Percentiles rank a stretch among this genome's conserved stretches.
Evolutionary conservation across 2,797 vertebrate genomes (phyloP).

Genomic region (Acipenser transmontanus): DNA sequence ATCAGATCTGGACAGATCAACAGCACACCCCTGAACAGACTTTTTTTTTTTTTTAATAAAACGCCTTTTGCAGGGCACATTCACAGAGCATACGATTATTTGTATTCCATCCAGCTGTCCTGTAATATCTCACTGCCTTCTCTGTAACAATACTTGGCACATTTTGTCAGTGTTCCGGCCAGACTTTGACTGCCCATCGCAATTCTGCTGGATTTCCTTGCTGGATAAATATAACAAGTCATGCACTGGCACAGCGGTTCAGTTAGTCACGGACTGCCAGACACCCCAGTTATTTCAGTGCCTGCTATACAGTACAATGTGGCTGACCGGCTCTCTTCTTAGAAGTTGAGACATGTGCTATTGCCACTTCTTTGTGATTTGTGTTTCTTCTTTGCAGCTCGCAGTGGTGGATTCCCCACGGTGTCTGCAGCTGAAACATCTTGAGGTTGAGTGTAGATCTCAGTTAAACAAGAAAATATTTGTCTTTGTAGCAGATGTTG

Average conservation of each 20-base stretch:
- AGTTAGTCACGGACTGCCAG: slow-evolving; percentile 45
- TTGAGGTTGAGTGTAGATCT: too few species aligned
- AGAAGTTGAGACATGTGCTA: too few species aligned
- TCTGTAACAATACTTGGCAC: slow-evolving; percentile 42
- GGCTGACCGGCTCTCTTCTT: slow-evolving; percentile 1
- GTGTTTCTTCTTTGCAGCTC: too few species aligned
- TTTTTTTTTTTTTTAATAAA: slow-evolving; percentile 26
- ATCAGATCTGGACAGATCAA: too few species aligned
- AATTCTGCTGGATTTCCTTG: slow-evolving; percentile 49
- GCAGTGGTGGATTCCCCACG: too few species aligned
- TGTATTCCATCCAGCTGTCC: slow-evolving; percentile 32
- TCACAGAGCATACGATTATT: slow-evolving; percentile 21
- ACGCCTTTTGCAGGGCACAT: slow-evolving; percentile 9
- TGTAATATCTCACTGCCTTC: slow-evolving; percentile 28
- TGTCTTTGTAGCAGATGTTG: slow-evolving; percentile 7
- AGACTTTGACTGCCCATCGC: slow-evolving; percentile 33
- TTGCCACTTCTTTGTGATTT: too few species aligned
- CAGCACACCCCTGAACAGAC: too few species aligned
- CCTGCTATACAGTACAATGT: slow-evolving; percentile 43
- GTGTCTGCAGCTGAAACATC: too few species aligned
- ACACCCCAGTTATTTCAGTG: slow-evolving; percentile 52
- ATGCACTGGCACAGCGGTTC: slow-evolving; percentile 45
- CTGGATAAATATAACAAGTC: slow-evolving; percentile 66
- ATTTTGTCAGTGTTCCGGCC: slow-evolving; percentile 39
- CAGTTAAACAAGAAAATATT: too few species aligned